Conservation (phyloP, 2,888 invertebrate genomes). For the Chrysotoxum bicinctum region DNA sequence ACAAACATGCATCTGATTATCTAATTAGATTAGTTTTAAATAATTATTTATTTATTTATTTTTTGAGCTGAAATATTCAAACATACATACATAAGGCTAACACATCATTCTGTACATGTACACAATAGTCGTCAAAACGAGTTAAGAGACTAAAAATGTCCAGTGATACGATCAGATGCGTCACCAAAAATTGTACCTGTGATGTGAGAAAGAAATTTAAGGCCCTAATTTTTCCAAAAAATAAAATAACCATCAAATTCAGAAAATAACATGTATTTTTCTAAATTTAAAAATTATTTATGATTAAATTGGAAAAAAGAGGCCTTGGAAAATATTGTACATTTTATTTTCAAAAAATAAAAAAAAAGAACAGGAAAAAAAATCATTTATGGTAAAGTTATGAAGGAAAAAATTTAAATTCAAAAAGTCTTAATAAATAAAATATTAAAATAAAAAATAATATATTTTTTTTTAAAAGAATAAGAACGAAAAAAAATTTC, state of each 20-base stretch:
- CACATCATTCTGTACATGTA: constrained; percentile 52
- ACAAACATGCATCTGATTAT: constrained; percentile 14
- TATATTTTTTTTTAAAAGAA: no score
- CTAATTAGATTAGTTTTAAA: background rate
- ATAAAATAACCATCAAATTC: background rate
- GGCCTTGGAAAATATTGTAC: background rate
- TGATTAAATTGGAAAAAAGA: background rate
- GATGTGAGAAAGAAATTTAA: background rate
- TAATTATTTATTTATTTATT: background rate
- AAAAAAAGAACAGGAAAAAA: background rate
- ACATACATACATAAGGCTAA: constrained; percentile 33
- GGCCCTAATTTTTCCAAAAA: background rate
- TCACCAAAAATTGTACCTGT: constrained; percentile 26
- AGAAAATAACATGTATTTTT: background rate
- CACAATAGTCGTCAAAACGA: constrained; percentile 47
- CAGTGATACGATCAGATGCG: constrained; percentile 50
- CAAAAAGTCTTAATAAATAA: no score
- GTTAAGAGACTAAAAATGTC: constrained; percentile 56
- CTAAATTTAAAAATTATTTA: background rate
- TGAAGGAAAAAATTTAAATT: no score
- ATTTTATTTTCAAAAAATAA: no score
- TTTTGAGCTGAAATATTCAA: constrained; percentile 36
- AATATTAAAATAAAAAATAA: no score
- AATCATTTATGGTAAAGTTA: no score
- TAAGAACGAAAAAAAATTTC: no score